Percentiles rank a stretch among this genome's conserved stretches.
These are phyloP conservation scores for Prunella fulvescens DNA, from an alignment of 2,113 vertebrate genomes.

Conservation along the genomic window DNA sequence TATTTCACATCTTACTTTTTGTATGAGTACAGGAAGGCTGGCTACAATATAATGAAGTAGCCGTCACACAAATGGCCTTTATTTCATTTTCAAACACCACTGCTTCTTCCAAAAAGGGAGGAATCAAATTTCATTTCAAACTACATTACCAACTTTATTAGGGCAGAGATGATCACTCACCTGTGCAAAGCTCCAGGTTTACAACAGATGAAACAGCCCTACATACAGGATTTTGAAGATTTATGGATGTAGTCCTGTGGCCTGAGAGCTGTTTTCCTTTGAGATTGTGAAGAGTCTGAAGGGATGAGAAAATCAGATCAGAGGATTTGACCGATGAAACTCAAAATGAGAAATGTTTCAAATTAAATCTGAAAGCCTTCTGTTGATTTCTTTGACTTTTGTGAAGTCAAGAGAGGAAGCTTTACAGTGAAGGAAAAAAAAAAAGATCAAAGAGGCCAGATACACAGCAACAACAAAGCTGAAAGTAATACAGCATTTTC, in stretches of 20 bases:
- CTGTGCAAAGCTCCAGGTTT: slow-evolving; percentile 39
- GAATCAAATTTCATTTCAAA: slow-evolving; percentile 63
- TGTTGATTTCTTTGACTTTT: slow-evolving; percentile 18
- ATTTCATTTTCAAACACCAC: slow-evolving; percentile 55
- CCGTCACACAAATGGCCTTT: slow-evolving; percentile 17
- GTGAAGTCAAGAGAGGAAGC: slow-evolving; percentile 6
- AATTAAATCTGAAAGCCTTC: slow-evolving; percentile 33
- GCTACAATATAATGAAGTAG: slow-evolving; percentile 8
- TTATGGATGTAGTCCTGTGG: slow-evolving; percentile 35
- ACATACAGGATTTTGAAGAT: slow-evolving; percentile 45
- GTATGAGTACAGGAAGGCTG: background rate
- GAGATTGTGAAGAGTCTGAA: slow-evolving; percentile 42
- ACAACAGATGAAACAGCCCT: slow-evolving; percentile 35
- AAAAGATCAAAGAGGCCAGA: background rate
- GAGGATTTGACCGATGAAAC: slow-evolving; percentile 44
- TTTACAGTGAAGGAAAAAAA: background rate
- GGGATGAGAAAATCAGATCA: slow-evolving; percentile 54
- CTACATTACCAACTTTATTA: slow-evolving; percentile 55
- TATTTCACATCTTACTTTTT: background rate
- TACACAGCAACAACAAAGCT: background rate
- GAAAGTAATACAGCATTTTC: background rate
- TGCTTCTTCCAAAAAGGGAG: slow-evolving; percentile 30
- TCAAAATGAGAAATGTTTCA: slow-evolving; percentile 37
- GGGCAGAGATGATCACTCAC: slow-evolving; percentile 41
- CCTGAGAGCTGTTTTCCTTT: slow-evolving; percentile 34